phyloP scores from a whole-genome alignment of 2,888 invertebrate genomes.

The Hydriomena furcata region DNA sequence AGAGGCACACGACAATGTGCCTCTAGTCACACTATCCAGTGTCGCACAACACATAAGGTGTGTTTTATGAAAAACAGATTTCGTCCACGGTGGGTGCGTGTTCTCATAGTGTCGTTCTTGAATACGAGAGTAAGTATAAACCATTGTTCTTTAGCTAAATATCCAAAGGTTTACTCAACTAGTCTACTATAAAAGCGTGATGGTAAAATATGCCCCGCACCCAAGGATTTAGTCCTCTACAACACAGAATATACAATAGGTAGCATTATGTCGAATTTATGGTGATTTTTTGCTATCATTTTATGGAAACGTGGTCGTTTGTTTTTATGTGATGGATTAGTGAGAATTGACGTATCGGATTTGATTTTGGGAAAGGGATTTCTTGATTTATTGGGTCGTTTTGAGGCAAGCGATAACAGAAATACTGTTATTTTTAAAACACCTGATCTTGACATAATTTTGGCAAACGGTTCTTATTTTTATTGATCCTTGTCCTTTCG shows the following conservation, averaged over 20 bases:
- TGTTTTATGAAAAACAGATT: no score
- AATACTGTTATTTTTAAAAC: background rate
- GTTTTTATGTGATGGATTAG: constrained; percentile 64
- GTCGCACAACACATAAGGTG: no score
- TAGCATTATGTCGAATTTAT: constrained; percentile 49
- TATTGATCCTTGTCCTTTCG: no score
- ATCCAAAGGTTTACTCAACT: constrained; percentile 58
- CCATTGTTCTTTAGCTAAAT: no score
- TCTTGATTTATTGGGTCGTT: constrained; percentile 18
- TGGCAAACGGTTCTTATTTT: no score
- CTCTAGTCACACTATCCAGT: no score
- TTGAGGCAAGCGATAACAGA: constrained; percentile 8
- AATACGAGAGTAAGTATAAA: no score
- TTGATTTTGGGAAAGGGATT: constrained; percentile 28
- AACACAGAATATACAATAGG: constrained; percentile 8
- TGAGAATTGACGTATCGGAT: constrained; percentile 26
- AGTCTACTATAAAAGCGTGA: constrained; percentile 48
- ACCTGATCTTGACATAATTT: no score
- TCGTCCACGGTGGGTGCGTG: no score
- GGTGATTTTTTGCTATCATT: constrained; percentile 48
- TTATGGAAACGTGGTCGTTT: constrained; percentile 47
- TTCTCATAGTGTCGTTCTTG: no score
- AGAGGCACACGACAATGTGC: no score
- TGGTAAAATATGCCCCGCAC: constrained; percentile 60
- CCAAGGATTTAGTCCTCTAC: constrained; percentile 45